These are phyloP conservation scores for Hemiprocne comata DNA, from an alignment of 2,113 vertebrate species.

Conservation along the genomic window DNA sequence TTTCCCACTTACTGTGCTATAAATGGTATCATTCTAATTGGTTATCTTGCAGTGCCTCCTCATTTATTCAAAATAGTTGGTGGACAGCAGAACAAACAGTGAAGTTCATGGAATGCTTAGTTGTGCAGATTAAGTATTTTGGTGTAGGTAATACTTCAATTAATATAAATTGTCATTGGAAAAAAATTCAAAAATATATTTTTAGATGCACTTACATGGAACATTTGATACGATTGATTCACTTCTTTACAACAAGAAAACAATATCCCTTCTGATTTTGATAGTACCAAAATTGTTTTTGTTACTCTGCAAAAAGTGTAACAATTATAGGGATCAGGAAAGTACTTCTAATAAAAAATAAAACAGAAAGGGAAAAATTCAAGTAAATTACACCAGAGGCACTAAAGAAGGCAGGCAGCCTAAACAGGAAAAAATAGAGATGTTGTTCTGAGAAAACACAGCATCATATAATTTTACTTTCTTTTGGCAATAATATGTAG, in stretches of 20 bases:
- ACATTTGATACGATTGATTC: not conserved
- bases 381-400: not conserved
- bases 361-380: not conserved
- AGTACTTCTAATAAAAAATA: not conserved
- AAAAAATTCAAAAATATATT: not conserved
- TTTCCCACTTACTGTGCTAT: not conserved
- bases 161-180: not conserved
- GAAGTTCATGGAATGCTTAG: not conserved
- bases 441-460: not conserved
- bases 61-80: not conserved
- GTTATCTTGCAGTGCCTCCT: not conserved
- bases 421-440: not conserved
- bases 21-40: not conserved
- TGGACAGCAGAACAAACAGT: not conserved
- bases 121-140: not conserved
- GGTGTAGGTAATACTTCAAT: not conserved
- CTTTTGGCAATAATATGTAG: not conserved
- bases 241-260: not conserved
- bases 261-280: not conserved
- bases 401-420: not conserved
- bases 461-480: not conserved
- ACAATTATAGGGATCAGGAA: not conserved
- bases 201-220: not conserved
- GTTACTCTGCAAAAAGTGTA: not conserved
- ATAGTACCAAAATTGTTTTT: not conserved